Conservation (phyloP, 2,888 invertebrate genomes). For the Ophion slaviceki region DNA sequence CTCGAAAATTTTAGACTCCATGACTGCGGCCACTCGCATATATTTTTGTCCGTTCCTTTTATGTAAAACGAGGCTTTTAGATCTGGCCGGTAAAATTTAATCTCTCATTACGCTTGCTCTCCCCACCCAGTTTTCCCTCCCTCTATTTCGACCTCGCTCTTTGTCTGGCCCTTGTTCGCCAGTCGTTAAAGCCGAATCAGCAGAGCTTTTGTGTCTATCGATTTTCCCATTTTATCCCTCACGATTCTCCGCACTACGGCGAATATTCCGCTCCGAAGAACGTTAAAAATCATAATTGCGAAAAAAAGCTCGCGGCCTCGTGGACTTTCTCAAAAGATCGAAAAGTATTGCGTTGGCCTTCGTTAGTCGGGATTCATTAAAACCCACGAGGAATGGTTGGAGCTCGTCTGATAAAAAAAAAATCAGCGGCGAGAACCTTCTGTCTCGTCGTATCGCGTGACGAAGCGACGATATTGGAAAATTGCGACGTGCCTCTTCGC, state of each 20-base stretch:
- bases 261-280: constrained; percentile 15
- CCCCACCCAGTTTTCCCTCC: not conserved
- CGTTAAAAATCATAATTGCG: constrained; percentile 19
- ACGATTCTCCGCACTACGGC: not conserved
- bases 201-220: constrained; percentile 32
- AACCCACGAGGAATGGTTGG: constrained; percentile 12
- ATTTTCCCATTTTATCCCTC: constrained; percentile 30
- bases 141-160: not conserved
- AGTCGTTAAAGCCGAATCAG: constrained; percentile 36
- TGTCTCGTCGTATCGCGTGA: not conserved
- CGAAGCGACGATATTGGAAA: not conserved
- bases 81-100: constrained; percentile 34
- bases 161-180: constrained; percentile 23
- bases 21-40: constrained; percentile 5
- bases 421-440: constrained; percentile 6
- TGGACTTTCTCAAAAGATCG: not conserved
- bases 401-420: constrained; percentile 19
- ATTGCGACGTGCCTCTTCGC: not conserved
- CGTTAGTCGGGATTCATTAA: constrained; percentile 22
- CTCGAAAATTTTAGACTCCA: constrained; percentile 16
- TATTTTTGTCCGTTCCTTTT: constrained; percentile 17
- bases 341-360: constrained; percentile 6
- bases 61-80: not conserved
- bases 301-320: not conserved
- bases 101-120: constrained; percentile 37